phyloP scores from a whole-genome alignment of 2,888 invertebrate species.

The Lithophane leautieri region DNA sequence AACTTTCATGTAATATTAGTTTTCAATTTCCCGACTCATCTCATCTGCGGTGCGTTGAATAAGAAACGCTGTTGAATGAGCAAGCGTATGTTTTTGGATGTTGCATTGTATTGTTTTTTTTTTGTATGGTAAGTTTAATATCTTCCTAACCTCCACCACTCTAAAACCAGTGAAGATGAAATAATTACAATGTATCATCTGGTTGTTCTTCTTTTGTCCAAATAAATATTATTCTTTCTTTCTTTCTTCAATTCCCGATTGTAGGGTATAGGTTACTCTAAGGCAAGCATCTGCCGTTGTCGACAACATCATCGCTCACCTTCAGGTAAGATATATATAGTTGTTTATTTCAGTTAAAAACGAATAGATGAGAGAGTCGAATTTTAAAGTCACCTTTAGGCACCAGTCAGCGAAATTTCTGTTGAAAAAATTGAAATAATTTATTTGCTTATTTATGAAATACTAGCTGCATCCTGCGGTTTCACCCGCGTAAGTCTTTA shows the following conservation, averaged over 20 bases:
- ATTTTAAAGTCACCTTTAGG: background rate
- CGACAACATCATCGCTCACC: background rate
- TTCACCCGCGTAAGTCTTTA: too few relatives aligned
- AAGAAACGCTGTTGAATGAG: constrained; percentile 55
- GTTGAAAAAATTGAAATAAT: background rate
- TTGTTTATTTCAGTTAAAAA: background rate
- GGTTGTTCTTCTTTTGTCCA: too few relatives aligned
- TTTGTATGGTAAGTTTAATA: too few relatives aligned
- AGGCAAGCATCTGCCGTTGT: background rate
- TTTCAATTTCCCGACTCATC: constrained; percentile 76
- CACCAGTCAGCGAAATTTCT: background rate
- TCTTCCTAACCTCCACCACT: too few relatives aligned
- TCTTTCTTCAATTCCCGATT: background rate
- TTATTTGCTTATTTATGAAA: background rate
- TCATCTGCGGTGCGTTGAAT: constrained; percentile 58
- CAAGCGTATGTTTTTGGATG: constrained; percentile 24
- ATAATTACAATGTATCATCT: background rate
- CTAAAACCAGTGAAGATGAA: background rate
- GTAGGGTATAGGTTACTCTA: background rate
- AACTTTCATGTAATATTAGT: constrained; percentile 79
- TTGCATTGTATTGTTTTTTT: constrained; percentile 8
- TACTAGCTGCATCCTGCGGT: too few relatives aligned
- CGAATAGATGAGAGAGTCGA: background rate
- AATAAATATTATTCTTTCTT: too few relatives aligned
- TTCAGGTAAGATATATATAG: background rate